Evolutionary conservation across 2,113 vertebrate species (phyloP).

Genomic region (Mohoua ochrocephala): DNA sequence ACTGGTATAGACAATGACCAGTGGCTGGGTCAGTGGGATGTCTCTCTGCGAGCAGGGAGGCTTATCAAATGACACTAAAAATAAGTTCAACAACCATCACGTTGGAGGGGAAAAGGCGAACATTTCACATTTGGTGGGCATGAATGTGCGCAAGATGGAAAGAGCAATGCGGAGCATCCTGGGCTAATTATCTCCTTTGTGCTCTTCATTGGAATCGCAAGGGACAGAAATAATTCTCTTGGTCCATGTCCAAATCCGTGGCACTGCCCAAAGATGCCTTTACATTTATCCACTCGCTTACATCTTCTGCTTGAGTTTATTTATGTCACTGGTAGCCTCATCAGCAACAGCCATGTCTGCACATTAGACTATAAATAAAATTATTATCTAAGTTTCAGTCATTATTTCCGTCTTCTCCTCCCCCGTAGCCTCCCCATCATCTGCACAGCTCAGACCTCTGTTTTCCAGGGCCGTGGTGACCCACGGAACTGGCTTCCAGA

Average conservation of each 20-base stretch:
- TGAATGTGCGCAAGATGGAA: slow-evolving; percentile 72
- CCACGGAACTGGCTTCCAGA: background rate
- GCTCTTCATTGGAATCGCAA: slow-evolving; percentile 69
- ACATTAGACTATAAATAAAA: slow-evolving; percentile 67
- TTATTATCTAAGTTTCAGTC: slow-evolving; percentile 35
- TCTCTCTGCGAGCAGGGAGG: slow-evolving; percentile 87
- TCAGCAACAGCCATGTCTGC: slow-evolving; percentile 58
- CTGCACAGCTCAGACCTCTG: background rate
- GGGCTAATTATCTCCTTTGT: slow-evolving; percentile 85
- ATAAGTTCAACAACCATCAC: slow-evolving; percentile 99
- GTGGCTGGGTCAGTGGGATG: slow-evolving; percentile 99
- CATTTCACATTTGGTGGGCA: slow-evolving; percentile 81
- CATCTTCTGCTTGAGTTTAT: slow-evolving; percentile 74
- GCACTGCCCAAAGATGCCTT: slow-evolving; percentile 67
- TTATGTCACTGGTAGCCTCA: slow-evolving; percentile 71
- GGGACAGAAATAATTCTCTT: slow-evolving; percentile 71
- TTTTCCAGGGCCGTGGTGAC: background rate
- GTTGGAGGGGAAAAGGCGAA: slow-evolving; percentile 79
- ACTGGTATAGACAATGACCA: slow-evolving; percentile 99
- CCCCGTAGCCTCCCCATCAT: background rate
- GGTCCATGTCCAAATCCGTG: slow-evolving; percentile 65
- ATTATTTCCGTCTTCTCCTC: background rate
- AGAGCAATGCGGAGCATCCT: slow-evolving; percentile 66
- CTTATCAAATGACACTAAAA: slow-evolving; percentile 99
- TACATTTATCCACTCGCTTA: slow-evolving; percentile 67